Evolutionary conservation across 2,797 vertebrate genomes (phyloP), one percentile per base, ranked within the genome.

Genomic region (Bovichtus diacanthus): DNA sequence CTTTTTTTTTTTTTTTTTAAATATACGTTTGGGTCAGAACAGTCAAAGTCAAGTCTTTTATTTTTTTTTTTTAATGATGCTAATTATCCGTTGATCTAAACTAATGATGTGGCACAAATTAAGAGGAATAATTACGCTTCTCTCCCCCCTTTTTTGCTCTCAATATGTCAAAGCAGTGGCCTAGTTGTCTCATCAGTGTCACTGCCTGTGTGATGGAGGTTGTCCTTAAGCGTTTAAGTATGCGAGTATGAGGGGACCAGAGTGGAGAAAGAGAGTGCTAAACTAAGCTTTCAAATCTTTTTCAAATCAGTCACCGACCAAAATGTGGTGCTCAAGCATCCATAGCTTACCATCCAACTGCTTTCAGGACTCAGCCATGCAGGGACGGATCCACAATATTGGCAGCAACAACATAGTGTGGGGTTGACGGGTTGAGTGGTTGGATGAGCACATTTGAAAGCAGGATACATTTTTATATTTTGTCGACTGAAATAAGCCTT

Each of bases 161-260:
- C 88, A 91, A 92, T 93, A 71, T 95, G 93, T 94, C 92, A 95
- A 85, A 84, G 64, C 69, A 29, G 70, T 84, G 92, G 86, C 91
- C 90, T 78, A 79, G 74, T 82, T 88, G 83, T 77, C 78, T 87
- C 78, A 70, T 90, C 83, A 74, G 56, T 70, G 80, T 79, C 72
- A 66, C 53, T 67, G 84, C 87, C 76, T 64, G 2, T 13, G 44
- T 82, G 70, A 90, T 77, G 66, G 66, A 83, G 67, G 76, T 47
- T 64, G 74, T 86, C 68, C 70, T 75, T 29, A 69, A 66, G 61
- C 80, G 36, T 65, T 56, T 63, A 47, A 81, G 62, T 19, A 53
- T 70, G 19, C 5, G 38, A 15, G 23, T 6, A 43, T 21, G 23
- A 56, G 29, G 16, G 13, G 51, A 54, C 16, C 68, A 4, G 8